phyloP scores from a whole-genome alignment of 2,113 vertebrate species.

The Megaceryle maxima region DNA sequence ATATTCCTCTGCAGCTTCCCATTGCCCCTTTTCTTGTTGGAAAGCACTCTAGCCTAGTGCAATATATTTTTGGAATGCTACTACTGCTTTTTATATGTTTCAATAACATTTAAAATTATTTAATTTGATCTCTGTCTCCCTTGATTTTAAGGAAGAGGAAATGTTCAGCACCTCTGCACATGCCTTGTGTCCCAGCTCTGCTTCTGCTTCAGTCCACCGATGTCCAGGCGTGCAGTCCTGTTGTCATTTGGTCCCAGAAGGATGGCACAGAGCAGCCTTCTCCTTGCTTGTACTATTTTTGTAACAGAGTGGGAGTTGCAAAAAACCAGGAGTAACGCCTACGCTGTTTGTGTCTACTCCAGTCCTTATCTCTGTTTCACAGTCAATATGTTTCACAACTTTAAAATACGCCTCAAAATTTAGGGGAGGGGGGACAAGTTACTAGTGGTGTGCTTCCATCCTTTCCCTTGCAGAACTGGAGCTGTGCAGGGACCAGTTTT shows the following conservation, averaged over 20 bases:
- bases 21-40: not conserved
- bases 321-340: not conserved
- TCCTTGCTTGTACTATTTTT: constrained; percentile 23
- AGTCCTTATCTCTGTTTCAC: constrained; percentile 9
- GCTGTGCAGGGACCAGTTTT: not conserved
- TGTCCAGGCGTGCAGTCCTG: not conserved
- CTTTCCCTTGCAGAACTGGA: not conserved
- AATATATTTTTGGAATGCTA: rapidly evolving
- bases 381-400: constrained; percentile 26
- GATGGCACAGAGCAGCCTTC: not conserved
- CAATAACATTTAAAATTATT: not conserved
- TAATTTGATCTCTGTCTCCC: rapidly evolving
- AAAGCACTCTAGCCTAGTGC: not conserved
- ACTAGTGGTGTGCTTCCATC: not conserved
- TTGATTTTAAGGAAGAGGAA: rapidly evolving
- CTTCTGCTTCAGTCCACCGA: rapidly evolving
- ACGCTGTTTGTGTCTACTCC: constrained; percentile 40
- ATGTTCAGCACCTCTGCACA: rapidly evolving
- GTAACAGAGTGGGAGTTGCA: constrained; percentile 35
- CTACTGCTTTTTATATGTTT: not conserved
- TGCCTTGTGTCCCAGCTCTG: not conserved
- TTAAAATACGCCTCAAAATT: not conserved
- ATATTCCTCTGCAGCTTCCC: not conserved
- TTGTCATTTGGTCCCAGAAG: not conserved
- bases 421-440: not conserved